Evolutionary conservation across 2,113 vertebrate species (phyloP).

Genomic region (Zootoca vivipara): DNA sequence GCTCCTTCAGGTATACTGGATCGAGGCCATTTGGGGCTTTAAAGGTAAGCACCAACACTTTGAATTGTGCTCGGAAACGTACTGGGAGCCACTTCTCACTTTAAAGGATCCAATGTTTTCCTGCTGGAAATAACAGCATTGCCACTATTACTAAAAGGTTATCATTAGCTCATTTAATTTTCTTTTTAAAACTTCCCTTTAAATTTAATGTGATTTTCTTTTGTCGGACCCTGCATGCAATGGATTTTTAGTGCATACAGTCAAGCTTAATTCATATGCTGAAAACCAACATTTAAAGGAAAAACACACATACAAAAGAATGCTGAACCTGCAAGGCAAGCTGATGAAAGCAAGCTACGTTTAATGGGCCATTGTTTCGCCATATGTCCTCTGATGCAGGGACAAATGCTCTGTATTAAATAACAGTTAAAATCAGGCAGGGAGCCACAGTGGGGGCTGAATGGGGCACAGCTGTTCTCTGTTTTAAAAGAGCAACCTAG

Average conservation of each 20-base stretch:
- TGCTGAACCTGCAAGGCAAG: neutral
- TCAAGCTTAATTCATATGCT: slow-evolving; percentile 25
- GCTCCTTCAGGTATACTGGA: no score
- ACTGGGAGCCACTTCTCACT: no score
- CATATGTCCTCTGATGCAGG: neutral
- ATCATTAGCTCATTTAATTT: neutral
- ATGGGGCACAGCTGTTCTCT: neutral
- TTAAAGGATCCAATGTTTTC: neutral
- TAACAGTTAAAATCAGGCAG: neutral
- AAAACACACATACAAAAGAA: neutral
- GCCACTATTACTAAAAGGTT: neutral
- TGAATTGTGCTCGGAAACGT: no score
- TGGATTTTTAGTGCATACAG: accelerated
- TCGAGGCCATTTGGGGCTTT: no score
- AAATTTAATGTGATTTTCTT: neutral
- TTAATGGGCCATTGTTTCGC: slow-evolving; percentile 4
- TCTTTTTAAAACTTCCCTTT: neutral
- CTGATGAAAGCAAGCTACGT: slow-evolving; percentile 17
- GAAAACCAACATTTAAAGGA: neutral
- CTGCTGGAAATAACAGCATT: neutral
- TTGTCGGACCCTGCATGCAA: accelerated
- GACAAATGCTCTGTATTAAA: neutral
- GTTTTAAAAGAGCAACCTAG: neutral
- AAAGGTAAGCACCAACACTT: no score
- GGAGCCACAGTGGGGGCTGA: neutral